A percentile compares a stretch with the other conserved stretches of the same genome.
Conservation (phyloP, 2,888 invertebrate genomes). For the Caenorhabditis sp. region DNA sequence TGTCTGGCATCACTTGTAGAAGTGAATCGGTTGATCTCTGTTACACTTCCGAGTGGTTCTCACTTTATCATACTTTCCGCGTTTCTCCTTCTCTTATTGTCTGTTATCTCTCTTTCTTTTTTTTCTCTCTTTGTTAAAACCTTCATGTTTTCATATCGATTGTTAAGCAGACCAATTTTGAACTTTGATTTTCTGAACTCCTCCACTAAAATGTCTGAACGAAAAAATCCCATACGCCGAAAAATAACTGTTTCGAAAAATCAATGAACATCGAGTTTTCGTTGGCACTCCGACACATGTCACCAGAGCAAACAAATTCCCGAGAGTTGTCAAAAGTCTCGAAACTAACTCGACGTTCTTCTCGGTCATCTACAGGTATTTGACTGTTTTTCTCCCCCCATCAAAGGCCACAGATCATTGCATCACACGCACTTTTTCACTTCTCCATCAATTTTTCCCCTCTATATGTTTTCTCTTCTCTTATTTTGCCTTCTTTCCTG, state of each 20-base stretch:
- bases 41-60: constrained; percentile 1
- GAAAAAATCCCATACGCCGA: too few species aligned
- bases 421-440: constrained; percentile 44
- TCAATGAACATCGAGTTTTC: constrained; percentile 26
- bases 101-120: constrained; percentile 4
- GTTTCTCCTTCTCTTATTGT: constrained; percentile 1
- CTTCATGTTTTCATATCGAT: constrained; percentile 8
- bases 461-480: constrained; percentile 1
- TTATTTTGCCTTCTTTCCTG: constrained; percentile 14
- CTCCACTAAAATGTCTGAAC: not conserved
- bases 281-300: constrained; percentile 28
- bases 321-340: constrained; percentile 12
- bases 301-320: constrained; percentile 47
- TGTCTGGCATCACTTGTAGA: not conserved
- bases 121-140: not conserved
- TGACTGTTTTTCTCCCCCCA: constrained; percentile 1
- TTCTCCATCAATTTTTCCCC: constrained; percentile 23
- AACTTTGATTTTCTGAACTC: constrained; percentile 18
- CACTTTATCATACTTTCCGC: constrained; percentile 9
- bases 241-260: constrained; percentile 21
- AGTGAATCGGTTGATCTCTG: not conserved
- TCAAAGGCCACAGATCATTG: constrained; percentile 36
- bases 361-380: constrained; percentile 41
- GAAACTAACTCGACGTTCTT: constrained; percentile 21
- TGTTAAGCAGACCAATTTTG: not conserved